phyloP scores from a whole-genome alignment of 2,113 vertebrate species.

The Sinocyclocheilus grahami region DNA sequence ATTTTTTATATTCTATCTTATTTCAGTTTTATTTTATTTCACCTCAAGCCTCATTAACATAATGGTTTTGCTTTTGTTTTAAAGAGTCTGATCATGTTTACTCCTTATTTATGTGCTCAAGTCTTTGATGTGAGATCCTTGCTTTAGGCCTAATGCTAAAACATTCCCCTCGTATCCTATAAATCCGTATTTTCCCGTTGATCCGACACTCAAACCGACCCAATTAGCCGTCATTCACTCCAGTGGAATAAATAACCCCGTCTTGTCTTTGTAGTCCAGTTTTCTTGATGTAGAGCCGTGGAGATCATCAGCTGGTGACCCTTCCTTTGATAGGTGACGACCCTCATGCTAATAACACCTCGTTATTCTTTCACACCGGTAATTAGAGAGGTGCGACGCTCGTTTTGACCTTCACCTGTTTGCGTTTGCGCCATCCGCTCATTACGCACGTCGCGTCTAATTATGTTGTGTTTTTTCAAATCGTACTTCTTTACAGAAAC shows the following conservation, averaged over 20 bases:
- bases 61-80: not conserved
- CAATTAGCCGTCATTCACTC: not conserved
- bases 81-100: too few relatives aligned
- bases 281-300: not conserved
- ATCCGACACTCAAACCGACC: not conserved
- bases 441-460: slow-evolving; percentile 66
- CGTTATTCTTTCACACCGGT: slow-evolving; percentile 27
- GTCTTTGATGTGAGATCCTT: not conserved
- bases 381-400: not conserved
- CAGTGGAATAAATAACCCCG: not conserved
- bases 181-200: not conserved
- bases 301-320: not conserved
- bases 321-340: slow-evolving; percentile 13
- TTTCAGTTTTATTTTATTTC: not conserved
- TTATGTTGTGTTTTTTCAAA: slow-evolving; percentile 63
- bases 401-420: slow-evolving; percentile 14
- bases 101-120: not conserved
- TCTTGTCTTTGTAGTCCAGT: not conserved
- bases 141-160: not conserved
- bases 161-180: not conserved
- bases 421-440: slow-evolving; percentile 51
- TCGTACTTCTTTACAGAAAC: slow-evolving; percentile 63
- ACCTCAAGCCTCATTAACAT: not conserved
- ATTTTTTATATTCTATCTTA: too few relatives aligned
- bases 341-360: not conserved